These are phyloP conservation scores for Buphagus erythrorhynchus DNA, from an alignment of 2,797 vertebrate genomes.

Conservation along the genomic window DNA sequence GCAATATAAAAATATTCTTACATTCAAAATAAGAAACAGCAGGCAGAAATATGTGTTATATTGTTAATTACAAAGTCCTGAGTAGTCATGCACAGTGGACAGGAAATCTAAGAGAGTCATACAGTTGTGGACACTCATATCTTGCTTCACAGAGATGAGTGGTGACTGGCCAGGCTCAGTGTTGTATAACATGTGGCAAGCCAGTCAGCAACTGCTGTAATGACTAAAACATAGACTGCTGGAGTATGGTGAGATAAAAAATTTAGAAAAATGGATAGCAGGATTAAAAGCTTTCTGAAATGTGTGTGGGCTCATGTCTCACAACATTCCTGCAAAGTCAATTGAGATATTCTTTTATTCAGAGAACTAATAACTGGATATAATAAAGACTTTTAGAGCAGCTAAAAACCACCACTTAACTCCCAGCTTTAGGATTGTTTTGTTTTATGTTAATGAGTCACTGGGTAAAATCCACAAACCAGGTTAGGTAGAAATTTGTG, in stretches of 20 bases:
- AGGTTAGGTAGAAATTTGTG: not conserved
- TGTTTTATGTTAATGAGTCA: not conserved
- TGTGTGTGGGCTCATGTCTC: not conserved
- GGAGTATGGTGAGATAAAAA: not conserved
- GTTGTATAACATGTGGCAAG: not conserved
- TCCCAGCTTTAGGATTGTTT: not conserved
- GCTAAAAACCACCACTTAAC: not conserved
- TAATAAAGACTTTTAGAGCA: not conserved
- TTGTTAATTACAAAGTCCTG: not conserved
- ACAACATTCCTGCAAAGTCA: not conserved
- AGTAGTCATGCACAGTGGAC: not conserved
- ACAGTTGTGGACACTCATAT: not conserved
- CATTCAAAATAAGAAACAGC: not conserved
- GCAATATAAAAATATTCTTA: not conserved
- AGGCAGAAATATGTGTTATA: fast-evolving
- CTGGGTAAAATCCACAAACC: not conserved
- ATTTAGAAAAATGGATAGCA: not conserved
- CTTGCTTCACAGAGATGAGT: not conserved
- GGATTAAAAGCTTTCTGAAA: not conserved
- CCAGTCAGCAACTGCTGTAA: not conserved
- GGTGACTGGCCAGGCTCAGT: not conserved
- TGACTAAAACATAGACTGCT: not conserved
- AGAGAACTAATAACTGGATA: not conserved
- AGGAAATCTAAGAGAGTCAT: not conserved
- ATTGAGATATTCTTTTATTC: not conserved